Percentiles rank a stretch among this genome's conserved stretches.
Conservation (phyloP, 1,140 invertebrate species). For the Microplitis mediator region DNA sequence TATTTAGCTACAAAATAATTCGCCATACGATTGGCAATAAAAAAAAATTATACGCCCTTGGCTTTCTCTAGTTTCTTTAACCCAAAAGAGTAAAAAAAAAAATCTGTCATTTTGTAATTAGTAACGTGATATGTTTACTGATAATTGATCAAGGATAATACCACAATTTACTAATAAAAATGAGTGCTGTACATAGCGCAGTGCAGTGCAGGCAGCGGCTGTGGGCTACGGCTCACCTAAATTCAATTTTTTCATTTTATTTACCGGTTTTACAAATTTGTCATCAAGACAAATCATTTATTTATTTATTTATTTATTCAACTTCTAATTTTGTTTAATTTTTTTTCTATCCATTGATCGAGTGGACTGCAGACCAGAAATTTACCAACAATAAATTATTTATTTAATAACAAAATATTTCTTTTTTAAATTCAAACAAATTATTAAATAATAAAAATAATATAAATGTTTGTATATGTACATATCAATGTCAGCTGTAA, state of each 20-base stretch:
- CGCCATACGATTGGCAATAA: no score
- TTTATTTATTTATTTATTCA: not conserved
- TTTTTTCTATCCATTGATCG: conserved; percentile 19
- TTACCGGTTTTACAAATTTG: conserved; percentile 43
- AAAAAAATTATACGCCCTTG: no score
- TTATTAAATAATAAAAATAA: conserved; percentile 20
- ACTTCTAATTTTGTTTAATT: not conserved
- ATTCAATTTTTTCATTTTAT: conserved; percentile 35
- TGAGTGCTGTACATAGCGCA: conserved; percentile 60
- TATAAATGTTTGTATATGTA: conserved; percentile 59
- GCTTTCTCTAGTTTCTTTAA: no score
- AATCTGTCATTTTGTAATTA: no score
- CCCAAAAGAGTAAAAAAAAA: no score
- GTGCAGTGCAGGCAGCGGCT: conserved; percentile 61
- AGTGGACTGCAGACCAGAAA: conserved; percentile 34
- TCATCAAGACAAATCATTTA: conserved; percentile 30
- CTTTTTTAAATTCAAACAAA: conserved; percentile 3
- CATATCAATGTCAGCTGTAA: conserved; percentile 53
- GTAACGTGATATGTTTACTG: no score
- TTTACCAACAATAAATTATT: not conserved
- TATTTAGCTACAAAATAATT: no score
- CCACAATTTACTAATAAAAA: conserved; percentile 52
- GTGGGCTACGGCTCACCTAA: conserved; percentile 60
- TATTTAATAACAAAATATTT: not conserved
- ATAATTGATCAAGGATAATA: conserved; percentile 48